phyloP scores from a whole-genome alignment of 2,888 invertebrate species.

The Strigamia transsilvanica region DNA sequence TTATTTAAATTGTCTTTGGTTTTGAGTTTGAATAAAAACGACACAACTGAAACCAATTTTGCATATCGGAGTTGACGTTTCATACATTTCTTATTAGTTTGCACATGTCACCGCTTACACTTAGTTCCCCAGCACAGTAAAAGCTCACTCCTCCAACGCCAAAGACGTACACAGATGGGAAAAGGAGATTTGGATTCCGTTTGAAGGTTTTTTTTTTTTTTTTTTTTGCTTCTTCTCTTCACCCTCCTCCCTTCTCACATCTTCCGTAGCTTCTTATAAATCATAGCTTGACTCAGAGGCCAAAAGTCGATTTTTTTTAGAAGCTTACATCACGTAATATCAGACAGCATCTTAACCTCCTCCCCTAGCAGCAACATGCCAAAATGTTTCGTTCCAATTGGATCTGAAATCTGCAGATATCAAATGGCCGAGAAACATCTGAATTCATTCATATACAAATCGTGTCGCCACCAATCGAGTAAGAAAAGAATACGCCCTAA shows the following conservation, averaged over 20 bases:
- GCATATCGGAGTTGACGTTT: conserved; percentile 10
- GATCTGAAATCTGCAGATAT: conserved; percentile 4
- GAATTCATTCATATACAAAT: background rate
- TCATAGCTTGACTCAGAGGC: conserved; percentile 30
- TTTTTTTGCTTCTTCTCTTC: background rate
- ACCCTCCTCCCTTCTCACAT: background rate
- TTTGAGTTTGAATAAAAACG: conserved; percentile 20
- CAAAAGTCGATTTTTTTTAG: conserved; percentile 22
- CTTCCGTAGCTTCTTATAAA: conserved; percentile 6
- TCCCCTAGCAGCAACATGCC: conserved; percentile 1
- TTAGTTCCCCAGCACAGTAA: background rate
- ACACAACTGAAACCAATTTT: conserved; percentile 13
- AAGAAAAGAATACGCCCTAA: background rate
- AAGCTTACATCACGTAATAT: conserved; percentile 30
- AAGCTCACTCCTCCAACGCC: background rate
- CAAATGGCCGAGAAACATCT: background rate
- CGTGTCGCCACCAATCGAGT: background rate
- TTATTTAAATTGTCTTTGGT: conserved; percentile 20
- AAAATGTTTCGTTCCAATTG: conserved; percentile 30
- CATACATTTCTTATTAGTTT: conserved; percentile 30
- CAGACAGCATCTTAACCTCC: conserved; percentile 29
- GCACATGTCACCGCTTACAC: conserved; percentile 30
- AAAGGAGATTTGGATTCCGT: conserved; percentile 13
- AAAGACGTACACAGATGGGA: conserved; percentile 21
- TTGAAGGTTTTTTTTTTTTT: background rate